Base-by-base conservation (phyloP, 2,888 invertebrate genomes). In the Brachyopa scutellaris region DNA sequence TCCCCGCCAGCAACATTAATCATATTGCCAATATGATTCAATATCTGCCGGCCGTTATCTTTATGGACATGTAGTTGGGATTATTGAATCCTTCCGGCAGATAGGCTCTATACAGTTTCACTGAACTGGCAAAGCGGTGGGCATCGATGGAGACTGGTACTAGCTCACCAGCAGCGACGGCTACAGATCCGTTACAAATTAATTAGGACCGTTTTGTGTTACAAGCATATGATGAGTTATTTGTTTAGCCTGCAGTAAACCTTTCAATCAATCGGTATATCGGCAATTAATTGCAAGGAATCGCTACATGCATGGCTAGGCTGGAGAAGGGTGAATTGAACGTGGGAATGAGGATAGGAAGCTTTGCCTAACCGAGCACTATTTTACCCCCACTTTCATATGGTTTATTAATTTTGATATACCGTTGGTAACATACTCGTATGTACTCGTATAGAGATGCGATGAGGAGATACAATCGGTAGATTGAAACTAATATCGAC, bases 21-120 rank as follows among this genome's bases (percentile, higher is more conserved):
- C 70, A 70, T 49, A 47, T 17, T 57, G 57, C 15, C 55, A 23
- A 53, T 45, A 47, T 49, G 49, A 47, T 38, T 49, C 40, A 47
- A 17, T 47, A 40, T 26, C 47, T 19, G 17, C 26, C 11, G 23
- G 38, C n/a, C 17, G 2, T 26, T 15, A 36, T 66, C 53, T 42
- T 15, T 33, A 15, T n/a, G 40, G 42, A 13, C 31, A 23, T 66
- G 15, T 40, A 31, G 53, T 15, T 2, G 19, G 53, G n/a, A 31
- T 29, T 19, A 31, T 40, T 51, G 51, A 7, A 66, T 33, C 53
- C 42, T 26, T 31, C 21, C 19, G 31, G n/a, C 2, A 9, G 31
- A 66, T 38, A 23, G n/a, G n/a, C n/a, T 45, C 3, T 11, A 17
- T 45, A 1, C 5, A 21, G 11, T 11, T 8, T 49, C 49, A 8